Evolutionary conservation across 1,140 invertebrate genomes (phyloP).

Genomic region (Neodiprion lecontei): DNA sequence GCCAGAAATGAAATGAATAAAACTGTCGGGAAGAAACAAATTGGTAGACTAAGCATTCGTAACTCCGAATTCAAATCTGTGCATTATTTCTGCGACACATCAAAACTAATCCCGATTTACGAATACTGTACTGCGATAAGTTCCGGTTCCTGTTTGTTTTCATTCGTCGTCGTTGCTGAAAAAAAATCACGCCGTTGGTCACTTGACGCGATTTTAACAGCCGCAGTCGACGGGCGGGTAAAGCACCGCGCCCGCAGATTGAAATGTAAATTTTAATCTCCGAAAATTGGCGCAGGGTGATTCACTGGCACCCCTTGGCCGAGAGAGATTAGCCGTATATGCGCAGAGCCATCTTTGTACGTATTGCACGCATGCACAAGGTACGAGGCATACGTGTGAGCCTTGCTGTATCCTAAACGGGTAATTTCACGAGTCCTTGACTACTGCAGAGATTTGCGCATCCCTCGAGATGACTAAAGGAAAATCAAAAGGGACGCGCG

Average conservation of each 20-base stretch:
- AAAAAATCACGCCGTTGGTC: too few species aligned
- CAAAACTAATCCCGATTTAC: too few species aligned
- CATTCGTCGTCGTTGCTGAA: too few species aligned
- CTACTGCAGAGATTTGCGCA: slow-evolving; percentile 52
- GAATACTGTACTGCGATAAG: too few species aligned
- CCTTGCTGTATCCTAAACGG: slow-evolving; percentile 52
- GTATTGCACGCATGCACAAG: background rate
- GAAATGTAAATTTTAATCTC: slow-evolving; percentile 13
- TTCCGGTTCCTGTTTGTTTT: too few species aligned
- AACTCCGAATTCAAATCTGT: too few species aligned
- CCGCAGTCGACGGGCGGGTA: too few species aligned
- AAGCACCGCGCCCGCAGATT: background rate
- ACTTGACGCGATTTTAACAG: too few species aligned
- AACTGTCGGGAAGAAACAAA: background rate
- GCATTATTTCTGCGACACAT: too few species aligned
- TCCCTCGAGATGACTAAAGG: slow-evolving; percentile 36
- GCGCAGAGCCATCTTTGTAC: slow-evolving; percentile 6
- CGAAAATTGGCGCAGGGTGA: slow-evolving; percentile 13
- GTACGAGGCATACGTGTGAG: slow-evolving; percentile 9
- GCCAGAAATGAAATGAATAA: slow-evolving; percentile 9
- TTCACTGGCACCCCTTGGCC: background rate
- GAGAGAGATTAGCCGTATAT: background rate
- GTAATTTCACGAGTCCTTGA: slow-evolving; percentile 59
- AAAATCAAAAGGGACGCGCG: too few species aligned
- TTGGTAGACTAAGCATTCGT: background rate